Percentiles rank a stretch among this genome's conserved stretches.
These are phyloP conservation scores for Colostygia pectinataria DNA, from an alignment of 2,888 invertebrate genomes.

Conservation along the genomic window DNA sequence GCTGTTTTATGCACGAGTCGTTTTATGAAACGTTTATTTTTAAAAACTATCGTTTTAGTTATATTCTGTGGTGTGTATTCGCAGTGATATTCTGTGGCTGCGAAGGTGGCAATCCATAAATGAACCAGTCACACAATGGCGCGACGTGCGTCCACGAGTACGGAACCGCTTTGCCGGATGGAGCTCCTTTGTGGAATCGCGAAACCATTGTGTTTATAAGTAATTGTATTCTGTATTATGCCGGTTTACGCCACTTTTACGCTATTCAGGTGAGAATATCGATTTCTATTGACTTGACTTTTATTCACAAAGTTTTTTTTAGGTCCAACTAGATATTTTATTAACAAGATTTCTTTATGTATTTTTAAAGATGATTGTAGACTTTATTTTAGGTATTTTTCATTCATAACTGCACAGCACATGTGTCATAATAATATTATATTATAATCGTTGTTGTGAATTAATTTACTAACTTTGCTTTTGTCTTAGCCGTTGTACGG, in stretches of 20 bases:
- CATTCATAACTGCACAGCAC: too few relatives aligned
- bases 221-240: conserved; percentile 39
- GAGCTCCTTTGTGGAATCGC: conserved; percentile 1
- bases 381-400: too few relatives aligned
- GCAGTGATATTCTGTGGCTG: not conserved
- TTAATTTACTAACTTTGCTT: too few relatives aligned
- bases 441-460: too few relatives aligned
- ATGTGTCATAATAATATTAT: too few relatives aligned
- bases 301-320: conserved; percentile 3
- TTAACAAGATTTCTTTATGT: not conserved
- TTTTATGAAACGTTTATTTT: too few relatives aligned
- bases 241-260: conserved; percentile 18
- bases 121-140: conserved; percentile 6
- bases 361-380: too few relatives aligned
- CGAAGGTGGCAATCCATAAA: conserved; percentile 11
- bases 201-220: not conserved
- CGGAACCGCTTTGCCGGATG: conserved; percentile 39
- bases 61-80: too few relatives aligned
- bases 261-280: conserved; percentile 13
- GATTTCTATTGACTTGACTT: conserved; percentile 19
- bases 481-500: too few relatives aligned
- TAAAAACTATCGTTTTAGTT: too few relatives aligned
- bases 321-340: too few relatives aligned
- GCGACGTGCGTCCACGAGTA: conserved; percentile 6
- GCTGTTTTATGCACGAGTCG: too few relatives aligned